Evolutionary conservation across 2,113 vertebrate species (phyloP), one percentile per base, ranked within the genome.

Genomic region (Sebastes fasciatus): DNA sequence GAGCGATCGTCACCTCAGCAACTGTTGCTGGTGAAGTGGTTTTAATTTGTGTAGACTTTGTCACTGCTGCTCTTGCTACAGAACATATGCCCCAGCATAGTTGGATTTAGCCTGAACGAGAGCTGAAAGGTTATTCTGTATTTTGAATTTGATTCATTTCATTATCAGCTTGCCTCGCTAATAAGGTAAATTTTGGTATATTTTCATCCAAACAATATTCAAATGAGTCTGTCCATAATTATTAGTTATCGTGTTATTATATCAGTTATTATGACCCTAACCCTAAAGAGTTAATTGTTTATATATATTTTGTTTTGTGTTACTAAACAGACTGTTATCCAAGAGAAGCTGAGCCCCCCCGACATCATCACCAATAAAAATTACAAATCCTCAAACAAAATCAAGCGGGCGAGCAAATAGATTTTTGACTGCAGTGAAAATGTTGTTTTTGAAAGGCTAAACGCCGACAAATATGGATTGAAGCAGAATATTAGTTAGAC

Each of bases 131-230:
- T 80, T 21, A 49, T 57, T 12, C 4, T 80, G 42, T 65, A 21
- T 65, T 64, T 74, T 74, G 45, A 45, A 19, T 55, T 16, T 57
- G 58, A 61, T 57, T 34, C 2, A 23, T 61, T 71, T 23, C 43
- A 51, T 74, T n/a, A 69, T 73, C 17, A 74, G 49, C 10, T 84
- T 79, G 8, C 57, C n/a, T 46, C 73, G 6, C 8, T 8, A 43
- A 57, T 16, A 77, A 60, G 48, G 66, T 74, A 54, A 17, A 16
- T 40, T 52, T 60, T 82, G 17, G 42, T 57, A 57, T 46, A 13
- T 48, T 49, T 57, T 26, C 34, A 52, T 58, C 58, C n/a, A 26
- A 77, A 83, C 40, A 68, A 6, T 8, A 57, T 48, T 12, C 17
- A 19, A 43, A 21, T 17, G 0, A 61, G 5, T 21, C 13, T 19